Base-by-base conservation (phyloP, 1,140 invertebrate species). In the Drosophila arawakana region DNA sequence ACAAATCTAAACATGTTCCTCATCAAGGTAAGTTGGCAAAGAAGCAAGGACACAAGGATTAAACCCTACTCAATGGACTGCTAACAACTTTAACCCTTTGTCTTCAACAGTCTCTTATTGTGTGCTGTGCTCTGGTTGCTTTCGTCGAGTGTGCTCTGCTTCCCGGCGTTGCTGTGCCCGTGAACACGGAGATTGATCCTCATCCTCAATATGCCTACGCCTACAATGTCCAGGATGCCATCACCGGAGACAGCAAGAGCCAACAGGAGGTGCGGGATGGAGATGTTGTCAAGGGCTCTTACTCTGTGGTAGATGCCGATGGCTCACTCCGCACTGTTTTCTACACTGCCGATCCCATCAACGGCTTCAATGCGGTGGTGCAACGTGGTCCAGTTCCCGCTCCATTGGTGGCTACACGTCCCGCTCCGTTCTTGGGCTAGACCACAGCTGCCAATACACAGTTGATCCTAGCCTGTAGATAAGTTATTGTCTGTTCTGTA, bases 231-330 rank as follows among this genome's bases (percentile, higher is more conserved):
- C 93, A 94, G 43, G 95, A 95, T 86, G 93, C 93, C 18, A 91
- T 94, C 67, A 95, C 94, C 75, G 94, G 95, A 6, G 94, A 95
- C 78, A 94, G 93, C 93, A 95, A 95, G 91, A 94, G 93, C 73
- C 94, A 94, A 81, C 92, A 93, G 66, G 94, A 95, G 85, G 93
- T 94, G 73, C 93, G 94, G 15, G 93, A 94, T 71, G 94, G 94
- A n/a, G 94, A 95, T 74, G 78, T 94, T 7, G 94, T 95, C 11
- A 93, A 94, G 73, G 94, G 94, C 21, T 93, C 93, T 54, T 95
- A 95, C 81, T 94, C 94, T 0, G 82, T 94, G 11, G 93, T 94
- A 11, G 94, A 95, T 41, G 92, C 94, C 34, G 94, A 95, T 63
- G 94, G 94, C 21, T 94, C 93, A 7, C 90, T 93, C 43, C 93